A percentile compares a stretch with the other conserved stretches of the same genome.
Conservation (phyloP, 2,113 vertebrate species). For the Mesocricetus auratus region DNA sequence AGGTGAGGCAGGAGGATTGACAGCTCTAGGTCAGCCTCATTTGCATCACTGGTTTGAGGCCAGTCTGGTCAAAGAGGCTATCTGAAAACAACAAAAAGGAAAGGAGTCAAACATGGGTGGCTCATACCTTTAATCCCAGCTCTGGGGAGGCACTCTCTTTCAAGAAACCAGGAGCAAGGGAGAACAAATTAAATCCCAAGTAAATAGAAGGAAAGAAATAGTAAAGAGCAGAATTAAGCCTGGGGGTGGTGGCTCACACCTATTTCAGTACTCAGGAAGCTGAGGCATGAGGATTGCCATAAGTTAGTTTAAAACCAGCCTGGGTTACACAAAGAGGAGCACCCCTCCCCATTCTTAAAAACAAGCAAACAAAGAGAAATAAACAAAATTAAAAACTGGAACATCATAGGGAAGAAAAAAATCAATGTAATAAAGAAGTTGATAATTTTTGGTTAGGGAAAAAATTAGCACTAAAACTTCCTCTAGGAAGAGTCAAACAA, state of each 20-base stretch:
- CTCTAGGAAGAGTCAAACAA: not conserved
- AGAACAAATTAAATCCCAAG: not conserved
- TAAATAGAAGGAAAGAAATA: not conserved
- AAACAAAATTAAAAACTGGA: constrained; percentile 26
- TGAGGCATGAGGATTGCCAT: not conserved
- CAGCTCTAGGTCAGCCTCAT: not conserved
- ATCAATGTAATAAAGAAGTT: not conserved
- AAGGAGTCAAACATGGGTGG: not conserved
- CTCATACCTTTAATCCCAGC: not conserved
- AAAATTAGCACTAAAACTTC: not conserved
- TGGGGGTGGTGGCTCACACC: not conserved
- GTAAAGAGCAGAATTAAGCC: constrained; percentile 14
- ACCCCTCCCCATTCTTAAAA: not conserved
- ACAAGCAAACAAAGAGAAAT: not conserved
- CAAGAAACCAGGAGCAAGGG: not conserved
- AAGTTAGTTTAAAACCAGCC: not conserved
- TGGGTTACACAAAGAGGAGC: not conserved
- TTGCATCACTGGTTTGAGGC: not conserved
- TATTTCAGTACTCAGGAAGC: not conserved
- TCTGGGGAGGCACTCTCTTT: not conserved
- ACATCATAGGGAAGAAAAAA: not conserved
- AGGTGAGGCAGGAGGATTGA: not conserved
- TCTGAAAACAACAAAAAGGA: not conserved
- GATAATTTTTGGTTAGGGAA: not conserved
- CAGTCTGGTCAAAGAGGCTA: not conserved